A percentile compares a stretch with the other conserved stretches of the same genome.
Evolutionary conservation across 2,113 vertebrate species (phyloP).

Genomic region (Coptodon rendalli): DNA sequence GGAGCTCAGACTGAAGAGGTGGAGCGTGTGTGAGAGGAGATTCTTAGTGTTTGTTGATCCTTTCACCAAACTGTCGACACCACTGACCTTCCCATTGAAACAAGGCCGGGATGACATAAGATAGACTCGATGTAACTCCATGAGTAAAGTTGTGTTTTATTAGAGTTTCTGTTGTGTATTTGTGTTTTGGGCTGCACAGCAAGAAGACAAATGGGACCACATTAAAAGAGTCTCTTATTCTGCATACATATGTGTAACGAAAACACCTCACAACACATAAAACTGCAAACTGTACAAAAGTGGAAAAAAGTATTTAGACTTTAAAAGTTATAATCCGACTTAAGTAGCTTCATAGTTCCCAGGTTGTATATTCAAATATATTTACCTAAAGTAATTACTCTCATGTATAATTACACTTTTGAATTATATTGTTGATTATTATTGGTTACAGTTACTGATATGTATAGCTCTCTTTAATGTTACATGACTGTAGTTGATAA

Average conservation of each 20-base stretch:
- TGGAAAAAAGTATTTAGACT: background rate
- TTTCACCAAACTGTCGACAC: background rate
- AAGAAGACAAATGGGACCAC: background rate
- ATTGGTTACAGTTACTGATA: background rate
- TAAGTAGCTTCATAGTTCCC: rapidly evolving
- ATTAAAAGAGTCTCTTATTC: background rate
- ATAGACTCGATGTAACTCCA: background rate
- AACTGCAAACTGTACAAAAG: background rate
- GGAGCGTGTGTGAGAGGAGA: background rate
- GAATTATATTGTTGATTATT: background rate
- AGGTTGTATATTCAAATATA: background rate
- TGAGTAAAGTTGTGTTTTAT: background rate
- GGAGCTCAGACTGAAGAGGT: background rate
- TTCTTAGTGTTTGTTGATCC: background rate
- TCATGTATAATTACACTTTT: background rate
- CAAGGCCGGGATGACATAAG: background rate
- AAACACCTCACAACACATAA: background rate
- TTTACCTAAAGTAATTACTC: background rate
- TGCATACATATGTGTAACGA: background rate
- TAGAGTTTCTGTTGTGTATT: background rate
- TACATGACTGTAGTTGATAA: background rate
- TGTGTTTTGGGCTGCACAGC: background rate
- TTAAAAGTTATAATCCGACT: background rate
- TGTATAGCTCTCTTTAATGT: background rate
- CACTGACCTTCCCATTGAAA: background rate